These are phyloP conservation scores for Andrena cerasifolii DNA, from an alignment of 1,140 invertebrate genomes.

Conservation along the genomic window DNA sequence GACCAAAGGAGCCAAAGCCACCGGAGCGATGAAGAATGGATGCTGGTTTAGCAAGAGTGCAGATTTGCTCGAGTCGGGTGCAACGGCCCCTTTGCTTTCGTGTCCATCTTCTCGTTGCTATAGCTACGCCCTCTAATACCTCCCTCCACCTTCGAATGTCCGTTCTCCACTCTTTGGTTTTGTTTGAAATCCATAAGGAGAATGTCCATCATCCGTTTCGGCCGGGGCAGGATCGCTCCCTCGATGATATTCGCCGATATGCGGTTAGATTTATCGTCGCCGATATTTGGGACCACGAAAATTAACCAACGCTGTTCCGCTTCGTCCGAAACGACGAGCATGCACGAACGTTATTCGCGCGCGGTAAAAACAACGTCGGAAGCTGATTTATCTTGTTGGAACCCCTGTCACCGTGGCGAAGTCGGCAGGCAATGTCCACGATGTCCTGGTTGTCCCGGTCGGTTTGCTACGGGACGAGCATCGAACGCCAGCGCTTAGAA, in stretches of 20 bases:
- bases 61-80: slow-evolving; percentile 78
- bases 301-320: neutral
- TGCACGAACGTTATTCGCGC: no score
- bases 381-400: neutral
- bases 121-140: slow-evolving; percentile 76
- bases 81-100: slow-evolving; percentile 78
- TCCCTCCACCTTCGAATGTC: slow-evolving; percentile 53
- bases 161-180: slow-evolving; percentile 70
- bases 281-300: neutral
- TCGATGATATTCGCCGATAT: neutral
- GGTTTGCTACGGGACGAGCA: no score
- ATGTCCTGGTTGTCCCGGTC: neutral
- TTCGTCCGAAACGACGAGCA: neutral
- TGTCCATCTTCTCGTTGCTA: slow-evolving; percentile 77
- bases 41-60: slow-evolving; percentile 80
- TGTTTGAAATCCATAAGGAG: slow-evolving; percentile 74
- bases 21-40: slow-evolving; percentile 77
- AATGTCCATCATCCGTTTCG: slow-evolving; percentile 74
- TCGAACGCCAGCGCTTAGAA: neutral
- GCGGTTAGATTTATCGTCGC: neutral
- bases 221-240: slow-evolving; percentile 66
- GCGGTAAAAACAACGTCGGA: neutral
- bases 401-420: neutral
- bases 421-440: neutral
- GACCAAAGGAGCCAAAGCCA: slow-evolving; percentile 67